These are phyloP conservation scores for Parnassius mnemosyne DNA, from an alignment of 2,888 invertebrate species.

Conservation along the genomic window DNA sequence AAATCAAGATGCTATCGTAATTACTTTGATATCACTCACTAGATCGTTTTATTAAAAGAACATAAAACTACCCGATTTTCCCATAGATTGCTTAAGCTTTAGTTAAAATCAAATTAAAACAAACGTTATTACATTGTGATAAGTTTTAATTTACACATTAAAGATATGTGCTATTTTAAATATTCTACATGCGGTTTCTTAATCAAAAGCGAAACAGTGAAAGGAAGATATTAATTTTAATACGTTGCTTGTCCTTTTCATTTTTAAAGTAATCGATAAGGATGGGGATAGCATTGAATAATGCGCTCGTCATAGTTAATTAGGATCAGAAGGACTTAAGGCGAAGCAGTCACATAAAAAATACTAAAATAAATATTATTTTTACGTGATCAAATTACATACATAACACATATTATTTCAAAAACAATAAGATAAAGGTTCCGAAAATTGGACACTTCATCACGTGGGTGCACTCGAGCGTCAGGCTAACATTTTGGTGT, in stretches of 20 bases:
- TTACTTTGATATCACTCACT: constrained; percentile 28
- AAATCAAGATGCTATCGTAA: constrained; percentile 26
- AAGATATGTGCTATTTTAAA: constrained; percentile 17
- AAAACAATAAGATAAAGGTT: too few relatives aligned
- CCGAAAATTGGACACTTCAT: too few relatives aligned
- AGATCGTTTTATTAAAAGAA: constrained; percentile 23
- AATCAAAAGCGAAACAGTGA: constrained; percentile 38
- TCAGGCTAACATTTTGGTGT: too few relatives aligned
- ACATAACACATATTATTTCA: too few relatives aligned
- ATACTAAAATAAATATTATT: too few relatives aligned
- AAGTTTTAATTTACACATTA: constrained; percentile 3
- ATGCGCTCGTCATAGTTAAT: constrained; percentile 68
- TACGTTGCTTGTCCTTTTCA: constrained; percentile 39
- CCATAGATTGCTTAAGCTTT: constrained; percentile 24
- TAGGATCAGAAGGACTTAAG: constrained; percentile 62
- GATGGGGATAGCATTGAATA: constrained; percentile 53
- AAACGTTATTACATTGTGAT: neutral
- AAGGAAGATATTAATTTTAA: constrained; percentile 55
- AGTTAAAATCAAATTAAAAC: neutral
- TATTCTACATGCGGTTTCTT: constrained; percentile 32
- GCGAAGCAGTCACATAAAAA: constrained; percentile 28
- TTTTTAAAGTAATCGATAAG: constrained; percentile 39
- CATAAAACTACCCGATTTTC: constrained; percentile 21
- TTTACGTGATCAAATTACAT: too few relatives aligned
- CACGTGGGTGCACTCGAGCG: too few relatives aligned